These are phyloP conservation scores for Psittacus erithacus DNA, from an alignment of 2,113 vertebrate species.

Conservation along the genomic window DNA sequence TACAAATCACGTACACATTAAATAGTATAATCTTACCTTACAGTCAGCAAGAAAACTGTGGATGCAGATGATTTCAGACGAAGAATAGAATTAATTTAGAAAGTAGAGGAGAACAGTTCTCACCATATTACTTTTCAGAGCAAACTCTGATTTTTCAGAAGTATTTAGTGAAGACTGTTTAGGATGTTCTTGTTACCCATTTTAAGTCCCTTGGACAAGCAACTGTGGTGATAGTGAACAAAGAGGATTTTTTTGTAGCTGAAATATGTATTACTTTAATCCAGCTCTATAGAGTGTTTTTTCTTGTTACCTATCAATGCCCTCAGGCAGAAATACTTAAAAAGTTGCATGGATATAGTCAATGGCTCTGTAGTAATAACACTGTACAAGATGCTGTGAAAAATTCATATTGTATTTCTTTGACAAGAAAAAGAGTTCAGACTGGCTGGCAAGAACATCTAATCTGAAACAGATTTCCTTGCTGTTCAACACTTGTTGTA, in stretches of 20 bases:
- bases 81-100: neutral
- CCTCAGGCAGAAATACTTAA: neutral
- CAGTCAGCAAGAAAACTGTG: neutral
- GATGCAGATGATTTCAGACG: neutral
- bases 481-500: neutral
- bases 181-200: neutral
- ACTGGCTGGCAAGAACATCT: neutral
- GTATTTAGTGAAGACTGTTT: neutral
- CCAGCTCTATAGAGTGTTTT: neutral
- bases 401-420: neutral
- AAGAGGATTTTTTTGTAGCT: neutral
- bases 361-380: neutral
- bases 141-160: neutral
- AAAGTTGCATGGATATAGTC: neutral
- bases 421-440: neutral
- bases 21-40: neutral
- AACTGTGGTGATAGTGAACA: neutral
- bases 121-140: neutral
- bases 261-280: neutral
- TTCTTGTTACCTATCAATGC: neutral
- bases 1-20: neutral
- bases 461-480: constrained; percentile 12
- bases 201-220: neutral
- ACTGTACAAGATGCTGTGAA: neutral
- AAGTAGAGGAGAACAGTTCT: neutral